These are phyloP conservation scores for Florisuga fusca DNA, from an alignment of 2,797 vertebrate genomes.

Conservation along the genomic window DNA sequence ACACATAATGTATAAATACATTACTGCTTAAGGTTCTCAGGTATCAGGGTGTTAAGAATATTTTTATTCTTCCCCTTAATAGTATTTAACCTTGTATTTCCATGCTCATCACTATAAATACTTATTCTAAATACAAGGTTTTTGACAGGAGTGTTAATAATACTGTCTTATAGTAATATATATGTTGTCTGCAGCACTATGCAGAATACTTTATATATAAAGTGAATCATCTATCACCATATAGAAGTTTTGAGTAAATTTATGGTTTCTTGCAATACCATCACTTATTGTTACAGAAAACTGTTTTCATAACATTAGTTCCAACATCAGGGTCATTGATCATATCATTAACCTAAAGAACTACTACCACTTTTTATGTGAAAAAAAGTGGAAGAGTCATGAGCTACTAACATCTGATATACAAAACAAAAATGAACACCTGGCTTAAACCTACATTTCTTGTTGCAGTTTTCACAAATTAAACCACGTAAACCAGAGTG, in stretches of 20 bases:
- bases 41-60: background rate
- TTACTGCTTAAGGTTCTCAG: background rate
- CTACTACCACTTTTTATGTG: background rate
- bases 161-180: background rate
- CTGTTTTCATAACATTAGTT: background rate
- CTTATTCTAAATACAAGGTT: background rate
- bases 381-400: background rate
- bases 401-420: background rate
- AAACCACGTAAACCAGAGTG: accelerated
- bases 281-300: background rate
- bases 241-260: background rate
- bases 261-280: background rate
- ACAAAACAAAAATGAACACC: background rate
- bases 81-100: background rate
- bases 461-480: background rate
- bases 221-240: background rate
- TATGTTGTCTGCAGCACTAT: background rate
- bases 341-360: background rate
- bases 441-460: background rate
- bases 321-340: background rate
- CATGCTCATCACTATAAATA: background rate
- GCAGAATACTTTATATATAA: background rate
- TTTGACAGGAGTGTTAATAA: background rate
- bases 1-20: accelerated
- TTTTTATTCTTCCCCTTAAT: background rate